These are phyloP conservation scores for Rhynchonema sp. DNA, from an alignment of 2,888 invertebrate species.

Conservation along the genomic window DNA sequence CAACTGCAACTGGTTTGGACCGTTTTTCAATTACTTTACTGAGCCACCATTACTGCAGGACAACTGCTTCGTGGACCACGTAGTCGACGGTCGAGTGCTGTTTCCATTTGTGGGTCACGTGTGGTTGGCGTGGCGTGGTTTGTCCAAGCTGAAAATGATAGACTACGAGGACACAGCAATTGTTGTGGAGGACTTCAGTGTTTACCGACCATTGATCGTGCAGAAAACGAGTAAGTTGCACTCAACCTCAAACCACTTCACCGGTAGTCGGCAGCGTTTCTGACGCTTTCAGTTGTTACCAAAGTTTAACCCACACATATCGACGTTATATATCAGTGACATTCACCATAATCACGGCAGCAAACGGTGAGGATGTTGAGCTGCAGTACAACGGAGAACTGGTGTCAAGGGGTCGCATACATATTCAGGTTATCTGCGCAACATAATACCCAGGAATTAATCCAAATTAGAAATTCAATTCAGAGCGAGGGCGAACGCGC, in stretches of 20 bases:
- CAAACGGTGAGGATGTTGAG: slow-evolving; percentile 65
- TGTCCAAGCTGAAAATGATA: slow-evolving; percentile 29
- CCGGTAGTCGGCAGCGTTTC: no score
- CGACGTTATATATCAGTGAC: slow-evolving; percentile 49
- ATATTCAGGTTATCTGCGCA: no score
- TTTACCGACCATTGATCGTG: not conserved
- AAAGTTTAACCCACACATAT: no score
- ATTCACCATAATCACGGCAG: slow-evolving; percentile 61
- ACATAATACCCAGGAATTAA: no score
- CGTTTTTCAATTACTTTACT: no score
- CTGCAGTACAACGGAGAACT: slow-evolving; percentile 67
- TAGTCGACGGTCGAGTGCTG: slow-evolving; percentile 66
- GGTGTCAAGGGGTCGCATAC: no score
- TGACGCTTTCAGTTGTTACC: not conserved
- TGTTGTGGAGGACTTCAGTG: slow-evolving; percentile 43
- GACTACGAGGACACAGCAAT: slow-evolving; percentile 47
- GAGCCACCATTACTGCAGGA: no score
- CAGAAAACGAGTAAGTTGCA: no score
- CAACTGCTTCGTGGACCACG: slow-evolving; percentile 38
- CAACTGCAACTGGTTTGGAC: not conserved
- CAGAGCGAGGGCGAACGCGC: no score
- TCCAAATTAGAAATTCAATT: no score
- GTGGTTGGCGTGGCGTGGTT: slow-evolving; percentile 38
- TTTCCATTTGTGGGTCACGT: slow-evolving; percentile 77
- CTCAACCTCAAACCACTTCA: no score